These are phyloP conservation scores for Tenodera sinensis DNA, from an alignment of 2,888 invertebrate species.

Conservation along the genomic window DNA sequence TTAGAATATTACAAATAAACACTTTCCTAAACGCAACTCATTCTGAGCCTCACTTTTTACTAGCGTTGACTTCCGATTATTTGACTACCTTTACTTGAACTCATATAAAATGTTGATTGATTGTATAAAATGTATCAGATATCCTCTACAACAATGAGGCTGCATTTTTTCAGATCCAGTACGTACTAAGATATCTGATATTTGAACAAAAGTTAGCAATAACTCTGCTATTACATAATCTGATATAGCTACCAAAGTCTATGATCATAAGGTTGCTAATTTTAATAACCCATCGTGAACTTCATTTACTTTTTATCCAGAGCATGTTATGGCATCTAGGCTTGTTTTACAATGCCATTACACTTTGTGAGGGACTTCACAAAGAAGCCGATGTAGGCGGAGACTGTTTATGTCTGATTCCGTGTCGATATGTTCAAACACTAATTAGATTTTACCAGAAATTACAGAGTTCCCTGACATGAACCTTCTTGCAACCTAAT, in stretches of 20 bases:
- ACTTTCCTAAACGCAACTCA: too few relatives aligned
- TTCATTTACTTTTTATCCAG: neutral
- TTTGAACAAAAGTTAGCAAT: too few relatives aligned
- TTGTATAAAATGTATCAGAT: too few relatives aligned
- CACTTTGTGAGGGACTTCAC: neutral
- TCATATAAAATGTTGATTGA: too few relatives aligned
- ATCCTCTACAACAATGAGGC: too few relatives aligned
- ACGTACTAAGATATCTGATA: too few relatives aligned
- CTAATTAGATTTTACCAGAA: neutral
- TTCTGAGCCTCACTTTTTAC: too few relatives aligned
- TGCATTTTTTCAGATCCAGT: too few relatives aligned
- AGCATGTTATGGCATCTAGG: neutral
- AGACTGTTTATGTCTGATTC: neutral
- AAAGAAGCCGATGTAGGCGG: neutral
- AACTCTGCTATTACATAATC: neutral
- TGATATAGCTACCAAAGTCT: neutral
- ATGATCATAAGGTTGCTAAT: neutral
- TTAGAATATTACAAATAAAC: too few relatives aligned
- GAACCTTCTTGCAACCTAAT: neutral
- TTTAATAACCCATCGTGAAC: neutral
- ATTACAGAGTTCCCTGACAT: neutral
- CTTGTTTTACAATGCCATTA: neutral
- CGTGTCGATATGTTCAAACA: neutral
- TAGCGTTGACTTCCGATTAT: too few relatives aligned
- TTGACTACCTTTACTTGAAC: too few relatives aligned